Base-by-base conservation (phyloP, 2,888 invertebrate species). In the Hypomecis punctinalis region DNA sequence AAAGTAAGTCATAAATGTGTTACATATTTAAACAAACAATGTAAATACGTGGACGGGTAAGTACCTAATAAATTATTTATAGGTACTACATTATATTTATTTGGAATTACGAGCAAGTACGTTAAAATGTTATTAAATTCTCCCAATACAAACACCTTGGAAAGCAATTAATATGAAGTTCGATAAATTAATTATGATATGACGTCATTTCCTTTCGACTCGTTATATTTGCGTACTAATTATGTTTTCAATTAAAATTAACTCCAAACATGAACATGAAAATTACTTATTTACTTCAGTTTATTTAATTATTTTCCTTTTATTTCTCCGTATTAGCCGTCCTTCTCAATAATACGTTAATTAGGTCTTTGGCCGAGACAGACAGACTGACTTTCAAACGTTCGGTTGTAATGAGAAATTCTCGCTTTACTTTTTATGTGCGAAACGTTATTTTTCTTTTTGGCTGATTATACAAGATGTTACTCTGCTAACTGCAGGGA, bases 361-460 rank as follows among this genome's bases (percentile, higher is more conserved):
- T 61, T 61, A 57, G 65, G 65, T 90, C 88, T 84, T 90, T 86
- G 90, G 58, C 89, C 88, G 80, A 65, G 60, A 62, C 79, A 81
- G 78, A 82, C 82, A 78, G 51, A 78, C 80, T 90, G 91, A 90
- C 91, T 88, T 91, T 91, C 88, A 91, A 90, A 89, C 74, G 90
- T 72, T 77, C 77, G 76, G 79, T 43, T 36, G 36, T 59, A 78
- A 82, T 80, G 84, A 84, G 87, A 90, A 89, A 86, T 85, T 88
- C 83, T 83, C 85, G 75, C 78, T 86, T 84, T 82, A 81, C 84
- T 86, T 88, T 85, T 89, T 88, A 81, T 81, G 63, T 68, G 75
- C 68, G 73, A 45, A 56, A 45, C 9, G n/a, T 39, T 48, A 33
- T 57, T 56, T 64, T 54, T 56, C 49, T 23, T 60, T 55, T 60